phyloP scores from a whole-genome alignment of 2,797 vertebrate genomes.

The Brachyrhaphis roseni region DNA sequence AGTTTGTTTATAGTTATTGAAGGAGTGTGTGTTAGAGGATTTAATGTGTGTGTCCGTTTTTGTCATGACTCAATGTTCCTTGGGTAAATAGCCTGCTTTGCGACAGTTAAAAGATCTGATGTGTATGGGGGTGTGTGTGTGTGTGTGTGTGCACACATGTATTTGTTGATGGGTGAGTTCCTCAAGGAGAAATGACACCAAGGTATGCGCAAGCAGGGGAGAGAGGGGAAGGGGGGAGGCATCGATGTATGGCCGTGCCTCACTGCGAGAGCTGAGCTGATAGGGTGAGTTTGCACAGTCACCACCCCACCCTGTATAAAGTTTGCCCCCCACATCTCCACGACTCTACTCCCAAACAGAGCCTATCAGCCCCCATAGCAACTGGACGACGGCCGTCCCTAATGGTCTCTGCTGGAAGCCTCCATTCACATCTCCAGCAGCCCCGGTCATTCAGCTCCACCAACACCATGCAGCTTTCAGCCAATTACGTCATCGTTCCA shows the following conservation, averaged over 20 bases:
- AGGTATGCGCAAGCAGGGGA: slow-evolving; percentile 59
- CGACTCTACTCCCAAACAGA: slow-evolving; percentile 12
- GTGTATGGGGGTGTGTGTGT: slow-evolving; percentile 21
- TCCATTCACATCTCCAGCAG: slow-evolving; percentile 53
- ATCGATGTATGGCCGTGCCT: slow-evolving; percentile 35
- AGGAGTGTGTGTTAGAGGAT: slow-evolving; percentile 7
- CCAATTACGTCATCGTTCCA: slow-evolving; percentile 64
- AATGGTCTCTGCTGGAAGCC: slow-evolving; percentile 42
- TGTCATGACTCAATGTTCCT: slow-evolving; percentile 13
- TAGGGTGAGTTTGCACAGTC: slow-evolving; percentile 69
- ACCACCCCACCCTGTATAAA: slow-evolving; percentile 51
- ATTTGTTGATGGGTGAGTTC: slow-evolving; percentile 55
- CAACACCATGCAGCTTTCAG: slow-evolving; percentile 39
- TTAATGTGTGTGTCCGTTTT: slow-evolving; percentile 16
- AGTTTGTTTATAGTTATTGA: slow-evolving; percentile 68
- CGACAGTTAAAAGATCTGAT: slow-evolving; percentile 30
- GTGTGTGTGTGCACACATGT: slow-evolving; percentile 12
- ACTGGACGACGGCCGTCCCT: slow-evolving; percentile 48
- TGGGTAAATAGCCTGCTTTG: slow-evolving; percentile 12
- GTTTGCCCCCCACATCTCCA: slow-evolving; percentile 18
- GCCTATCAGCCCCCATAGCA: slow-evolving; percentile 45
- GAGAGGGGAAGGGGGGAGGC: slow-evolving; percentile 27
- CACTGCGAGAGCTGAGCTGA: slow-evolving; percentile 49
- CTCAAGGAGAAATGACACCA: slow-evolving; percentile 74
- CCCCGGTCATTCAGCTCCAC: slow-evolving; percentile 21